Base-by-base conservation (phyloP, 2,797 vertebrate genomes). In the Pangasius macronema region DNA sequence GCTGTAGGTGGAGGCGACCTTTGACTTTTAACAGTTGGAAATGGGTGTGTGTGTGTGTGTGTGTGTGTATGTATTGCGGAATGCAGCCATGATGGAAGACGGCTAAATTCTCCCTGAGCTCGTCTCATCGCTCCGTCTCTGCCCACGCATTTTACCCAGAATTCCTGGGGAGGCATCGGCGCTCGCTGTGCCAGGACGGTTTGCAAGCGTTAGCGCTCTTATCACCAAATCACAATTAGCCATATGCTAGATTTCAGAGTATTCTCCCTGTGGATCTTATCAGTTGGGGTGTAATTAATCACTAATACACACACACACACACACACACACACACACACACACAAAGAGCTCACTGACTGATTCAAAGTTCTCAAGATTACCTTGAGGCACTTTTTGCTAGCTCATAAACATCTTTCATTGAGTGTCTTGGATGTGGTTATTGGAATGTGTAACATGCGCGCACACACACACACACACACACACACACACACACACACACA, bases 81-180 rank as follows among this genome's bases (percentile, higher is more conserved):
- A 87, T 82, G 86, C 76, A 57, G 76, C 65, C 30, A 36, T 73
- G 79, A 73, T 72, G 30, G 67, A 82, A 82, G 18, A n/a, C 14
- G 0, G 51, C 49, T 76, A 65, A 77, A 65, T 79, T 79, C n/a
- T 39, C 73, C 27, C 73, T 6, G 18, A 49, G 27, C 67, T 82
- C n/a, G 20, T 46, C 3, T 59, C 42, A 51, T n/a, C 20, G 36
- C 68, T 53, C 55, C 13, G 1, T 51, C 85, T 33, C 68, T 14
- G 7, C 65, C 65, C 79, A 6, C 51, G 7, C 57, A 39, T 49
- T 33, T n/a, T 76, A 87, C 86, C 70, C 86, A 76, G 39, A 83
- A 67, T 83, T 83, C 68, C 30, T 39, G 16, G 30, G 57, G 79
- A 49, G 67, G 36, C 13, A 10, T 72, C 11, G 13, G 42, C 3